A percentile compares a stretch with the other conserved stretches of the same genome.
Evolutionary conservation across 2,113 vertebrate genomes (phyloP).

Genomic region (Paralichthys olivaceus): DNA sequence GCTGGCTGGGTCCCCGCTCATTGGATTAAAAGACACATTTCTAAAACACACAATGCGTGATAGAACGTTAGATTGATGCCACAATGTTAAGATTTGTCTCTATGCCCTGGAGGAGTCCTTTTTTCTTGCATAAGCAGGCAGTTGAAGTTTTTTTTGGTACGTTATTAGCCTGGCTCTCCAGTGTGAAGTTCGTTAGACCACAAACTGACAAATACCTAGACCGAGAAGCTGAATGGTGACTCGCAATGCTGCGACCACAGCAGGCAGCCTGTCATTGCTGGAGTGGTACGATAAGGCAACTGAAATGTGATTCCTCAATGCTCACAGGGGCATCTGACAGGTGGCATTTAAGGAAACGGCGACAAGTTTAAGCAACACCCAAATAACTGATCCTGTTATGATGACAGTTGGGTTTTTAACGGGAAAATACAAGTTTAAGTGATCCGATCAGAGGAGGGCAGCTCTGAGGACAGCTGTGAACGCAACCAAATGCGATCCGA

Average conservation of each 20-base stretch:
- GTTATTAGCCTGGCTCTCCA: conserved; percentile 60
- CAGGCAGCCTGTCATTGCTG: conserved; percentile 65
- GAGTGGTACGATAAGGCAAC: conserved; percentile 81
- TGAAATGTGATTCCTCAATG: conserved; percentile 57
- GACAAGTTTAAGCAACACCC: conserved; percentile 37
- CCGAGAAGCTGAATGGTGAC: conserved; percentile 68
- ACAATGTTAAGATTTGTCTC: neutral
- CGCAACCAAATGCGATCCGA: no score
- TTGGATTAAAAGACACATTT: conserved; percentile 3
- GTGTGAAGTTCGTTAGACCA: conserved; percentile 76
- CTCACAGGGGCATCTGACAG: conserved; percentile 58
- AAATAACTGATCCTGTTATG: conserved; percentile 25
- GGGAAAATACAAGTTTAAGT: no score
- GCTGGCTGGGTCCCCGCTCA: neutral
- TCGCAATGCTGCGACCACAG: conserved; percentile 74
- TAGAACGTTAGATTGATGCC: neutral
- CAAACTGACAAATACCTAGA: conserved; percentile 76
- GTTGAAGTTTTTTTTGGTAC: neutral
- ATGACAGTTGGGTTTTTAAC: neutral
- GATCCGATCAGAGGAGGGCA: no score
- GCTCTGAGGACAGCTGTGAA: no score
- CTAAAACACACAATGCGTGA: neutral
- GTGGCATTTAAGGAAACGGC: conserved; percentile 50
- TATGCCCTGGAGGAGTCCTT: neutral
- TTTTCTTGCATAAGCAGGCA: neutral